Base-by-base conservation (phyloP, 53 echinoderm and acorn worm species). In the Arbacia lixula region DNA sequence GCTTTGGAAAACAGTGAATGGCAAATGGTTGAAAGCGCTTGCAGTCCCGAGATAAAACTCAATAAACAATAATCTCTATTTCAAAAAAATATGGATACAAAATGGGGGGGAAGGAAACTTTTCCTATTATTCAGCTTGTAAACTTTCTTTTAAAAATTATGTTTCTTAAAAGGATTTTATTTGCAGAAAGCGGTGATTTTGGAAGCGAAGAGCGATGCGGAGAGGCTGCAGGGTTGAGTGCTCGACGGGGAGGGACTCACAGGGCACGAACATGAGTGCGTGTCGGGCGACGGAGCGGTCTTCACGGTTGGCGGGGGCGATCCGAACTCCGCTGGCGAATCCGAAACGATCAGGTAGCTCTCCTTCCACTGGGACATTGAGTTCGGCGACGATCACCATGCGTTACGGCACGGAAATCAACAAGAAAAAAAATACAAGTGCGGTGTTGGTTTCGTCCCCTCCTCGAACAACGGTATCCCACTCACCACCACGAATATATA, bases 101-200 rank as follows among this genome's bases (percentile, higher is more conserved):
- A 69, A 69, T 27, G 69, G 69, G 69, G 69, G 69, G 69, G 69
- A 43, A 43, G 69, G 22, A 74, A 71, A 71, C 30, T 52, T 43
- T 74, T 74, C 53, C 34, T 53, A 52, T 43, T 34, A 74, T 74
- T 51, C 53, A 74, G 53, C 51, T 24, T 74, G 34, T 39, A 43
- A 74, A 74, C 52, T 29, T 74, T 74, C 53, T n/a, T n/a, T 57
- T 78, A 78, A 36, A 78, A 78, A 74, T 74, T 52, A 74, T 52
- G 74, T 74, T 56, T 74, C 34, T 37, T 40, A 31, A 75, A 77
- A 77, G 40, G 77, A 60, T 46, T 78, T 78, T 64, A 46, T 63
- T 81, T 42, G 82, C 82, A 81, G 82, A 81, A 63, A 81, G 82
- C 82, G 82, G 82, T 81, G 82, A 81, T 81, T 81, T 81, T 81